Base-by-base conservation (phyloP, 2,888 invertebrate species). In the Melieria picta region DNA sequence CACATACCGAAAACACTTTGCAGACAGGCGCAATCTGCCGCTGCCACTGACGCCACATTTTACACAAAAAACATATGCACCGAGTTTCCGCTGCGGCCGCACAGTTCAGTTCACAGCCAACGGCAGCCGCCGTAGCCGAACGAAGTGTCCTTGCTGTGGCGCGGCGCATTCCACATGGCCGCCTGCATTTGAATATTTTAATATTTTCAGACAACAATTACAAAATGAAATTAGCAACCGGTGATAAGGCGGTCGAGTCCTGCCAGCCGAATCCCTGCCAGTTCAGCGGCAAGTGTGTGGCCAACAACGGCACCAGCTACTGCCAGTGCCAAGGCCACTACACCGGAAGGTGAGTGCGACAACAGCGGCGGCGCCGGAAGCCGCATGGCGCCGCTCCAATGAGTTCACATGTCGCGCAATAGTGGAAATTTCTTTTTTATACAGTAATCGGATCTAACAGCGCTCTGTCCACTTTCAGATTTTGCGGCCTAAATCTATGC, bases 401-500 rank as follows among this genome's bases (percentile, higher is more conserved):
- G 30, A 30, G 30, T 30, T 30, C 30, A 30, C 30, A 30, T 3
- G 30, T 30, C 3, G 30, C 50, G 7, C 11, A 50, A 50, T 10
- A 10, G 50, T 50, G 11, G 50, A 0, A 55, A n/a, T 48, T 50
- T n/a, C 9, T 10, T 60, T 60, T 60, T 13, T 45, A 13, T 4
- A 5, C 43, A 48, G 30, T 7, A n/a, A 48, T 61, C 45, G 1
- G 7, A 65, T n/a, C 30, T 45, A 7, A 55, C 10, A 57, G 67
- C 30, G n/a, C 13, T 45, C 16, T 72, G 50, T 48, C 4, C 48
- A n/a, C 30, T 65, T 66, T 5, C 52, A 88, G 92, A 75, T 93
- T 94, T 85, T 95, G 94, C 84, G 90, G 92, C 30, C 87, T 93
- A 65, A 93, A 91, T 3, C 89, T 92, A 64, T 95, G 94, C 86